Conservation (phyloP, 1,140 invertebrate genomes). For the Bombus haemorrhoidalis region DNA sequence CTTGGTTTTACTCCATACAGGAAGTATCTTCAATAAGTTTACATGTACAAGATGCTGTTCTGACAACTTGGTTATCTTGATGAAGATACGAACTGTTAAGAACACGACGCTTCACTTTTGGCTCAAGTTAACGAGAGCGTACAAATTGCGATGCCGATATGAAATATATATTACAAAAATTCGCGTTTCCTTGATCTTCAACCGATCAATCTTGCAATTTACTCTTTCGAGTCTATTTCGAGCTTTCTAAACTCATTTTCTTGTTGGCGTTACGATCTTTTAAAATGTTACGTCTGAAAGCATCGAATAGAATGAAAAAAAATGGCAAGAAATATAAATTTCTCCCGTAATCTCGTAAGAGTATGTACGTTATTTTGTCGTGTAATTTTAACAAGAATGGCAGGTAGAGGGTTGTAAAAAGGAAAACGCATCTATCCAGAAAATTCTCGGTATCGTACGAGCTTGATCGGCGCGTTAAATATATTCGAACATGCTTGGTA, state of each 20-base stretch:
- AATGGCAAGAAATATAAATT: background rate
- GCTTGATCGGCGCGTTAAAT: background rate
- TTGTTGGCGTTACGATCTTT: background rate
- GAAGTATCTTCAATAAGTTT: background rate
- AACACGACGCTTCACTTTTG: background rate
- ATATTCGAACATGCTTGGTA: background rate
- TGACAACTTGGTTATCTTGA: constrained; percentile 8
- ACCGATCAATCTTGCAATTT: background rate
- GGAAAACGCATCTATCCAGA: background rate
- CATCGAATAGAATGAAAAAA: background rate
- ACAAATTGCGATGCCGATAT: background rate
- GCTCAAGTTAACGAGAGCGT: too few species aligned
- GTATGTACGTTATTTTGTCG: background rate
- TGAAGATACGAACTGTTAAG: constrained; percentile 1
- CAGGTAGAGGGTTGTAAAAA: background rate
- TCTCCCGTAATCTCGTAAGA: background rate
- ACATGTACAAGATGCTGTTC: background rate
- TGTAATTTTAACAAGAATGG: background rate
- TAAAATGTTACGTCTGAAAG: too few species aligned
- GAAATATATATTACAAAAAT: background rate
- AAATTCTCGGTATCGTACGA: background rate
- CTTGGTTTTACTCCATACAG: background rate
- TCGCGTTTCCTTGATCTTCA: too few species aligned
- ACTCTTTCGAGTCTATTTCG: too few species aligned
- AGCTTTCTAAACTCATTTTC: background rate